Base-by-base conservation (phyloP, 2,797 vertebrate genomes). In the Syncerus caffer region DNA sequence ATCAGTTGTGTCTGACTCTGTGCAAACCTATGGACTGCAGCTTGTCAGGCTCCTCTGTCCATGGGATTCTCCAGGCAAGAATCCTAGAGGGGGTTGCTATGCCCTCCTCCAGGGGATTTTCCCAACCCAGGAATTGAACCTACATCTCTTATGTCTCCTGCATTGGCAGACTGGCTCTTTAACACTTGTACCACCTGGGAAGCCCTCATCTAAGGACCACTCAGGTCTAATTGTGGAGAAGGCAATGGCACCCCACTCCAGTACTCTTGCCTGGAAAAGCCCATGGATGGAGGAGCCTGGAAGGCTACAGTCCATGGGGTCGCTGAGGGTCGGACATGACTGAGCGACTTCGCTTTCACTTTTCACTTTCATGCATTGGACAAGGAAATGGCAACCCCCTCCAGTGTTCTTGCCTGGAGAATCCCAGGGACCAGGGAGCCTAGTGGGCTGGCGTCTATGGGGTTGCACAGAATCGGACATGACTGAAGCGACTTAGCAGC, bases 321-420 rank as follows among this genome's bases (percentile, higher is more conserved):
- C 19, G 2, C 9, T 7, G 21, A 55, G 8, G 21, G 53, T 55
- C 0, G 8, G 53, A 21, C 3, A 17, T 3, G 1, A 55, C 19
- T 8, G 53, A 55, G 3, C 21, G 19, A 21, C 53, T 55, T 23
- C 8, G 23, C 53, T 55, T 55, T 55, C 19, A 55, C 19, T 8
- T 55, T 55, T 55, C 53, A 55, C 53, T 55, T 55, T 55, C 19
- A 55, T 55, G 53, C 53, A 9, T 21, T 23, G 53, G 53, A 55
- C 8, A 55, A 55, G 25, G 57, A 58, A 27, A 58, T 58, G 57
- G 25, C 11, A 27, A 58, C 57, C 25, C 25, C 58, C 57, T 58
- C 57, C 57, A 58, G 4, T 58, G 6, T 58, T 58, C 25, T 58
- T 27, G 25, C 25, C 57, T 58, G 57, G 57, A 58, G 11, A 58